phyloP scores from a whole-genome alignment of 2,888 invertebrate species.

The Eristalis tenax region DNA sequence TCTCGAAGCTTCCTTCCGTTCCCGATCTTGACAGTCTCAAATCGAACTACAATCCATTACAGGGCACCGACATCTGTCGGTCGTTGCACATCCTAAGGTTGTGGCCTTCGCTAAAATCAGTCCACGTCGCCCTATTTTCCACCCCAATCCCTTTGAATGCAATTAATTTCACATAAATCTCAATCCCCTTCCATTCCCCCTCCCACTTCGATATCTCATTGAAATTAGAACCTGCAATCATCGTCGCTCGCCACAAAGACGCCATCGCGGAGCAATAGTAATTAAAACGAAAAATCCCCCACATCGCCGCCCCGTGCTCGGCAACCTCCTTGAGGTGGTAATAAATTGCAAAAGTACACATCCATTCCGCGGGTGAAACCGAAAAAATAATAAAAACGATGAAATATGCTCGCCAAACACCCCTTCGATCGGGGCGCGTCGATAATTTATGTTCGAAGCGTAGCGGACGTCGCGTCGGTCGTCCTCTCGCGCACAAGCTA shows the following conservation, averaged over 20 bases:
- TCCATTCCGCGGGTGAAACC: neutral
- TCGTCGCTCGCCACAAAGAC: constrained; percentile 29
- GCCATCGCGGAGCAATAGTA: constrained; percentile 35
- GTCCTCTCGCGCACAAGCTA: neutral
- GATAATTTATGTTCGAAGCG: constrained; percentile 45
- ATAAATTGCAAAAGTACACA: constrained; percentile 42
- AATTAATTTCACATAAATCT: neutral
- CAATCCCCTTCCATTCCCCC: neutral
- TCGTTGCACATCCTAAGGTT: no score
- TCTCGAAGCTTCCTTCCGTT: no score
- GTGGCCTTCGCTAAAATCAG: no score
- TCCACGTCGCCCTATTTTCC: no score
- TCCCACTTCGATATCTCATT: neutral
- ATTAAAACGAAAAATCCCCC: constrained; percentile 35
- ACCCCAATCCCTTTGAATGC: no score
- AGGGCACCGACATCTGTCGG: no score
- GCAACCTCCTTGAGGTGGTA: constrained; percentile 34
- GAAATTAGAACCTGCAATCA: constrained; percentile 25
- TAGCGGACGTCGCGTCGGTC: neutral
- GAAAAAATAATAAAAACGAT: constrained; percentile 3
- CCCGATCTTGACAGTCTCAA: no score
- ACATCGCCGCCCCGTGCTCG: neutral
- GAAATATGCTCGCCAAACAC: constrained; percentile 33
- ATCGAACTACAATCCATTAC: no score
- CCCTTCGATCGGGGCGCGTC: constrained; percentile 44